phyloP scores from a whole-genome alignment of 2,113 vertebrate genomes.

The Myanophis thanlyinensis region DNA sequence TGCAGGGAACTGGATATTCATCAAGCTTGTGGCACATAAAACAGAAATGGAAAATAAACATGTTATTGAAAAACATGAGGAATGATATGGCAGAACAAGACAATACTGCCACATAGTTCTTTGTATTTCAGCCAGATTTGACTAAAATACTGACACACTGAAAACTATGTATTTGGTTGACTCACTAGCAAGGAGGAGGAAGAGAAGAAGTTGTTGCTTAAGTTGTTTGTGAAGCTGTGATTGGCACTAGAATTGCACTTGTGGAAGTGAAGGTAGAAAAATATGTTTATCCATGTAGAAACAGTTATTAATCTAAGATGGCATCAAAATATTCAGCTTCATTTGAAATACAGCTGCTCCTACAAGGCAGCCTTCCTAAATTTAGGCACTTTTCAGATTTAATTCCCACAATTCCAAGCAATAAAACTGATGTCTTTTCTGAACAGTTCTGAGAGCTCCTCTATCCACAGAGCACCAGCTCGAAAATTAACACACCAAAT shows the following conservation, averaged over 20 bases:
- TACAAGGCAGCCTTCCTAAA: not conserved
- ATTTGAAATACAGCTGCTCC: not conserved
- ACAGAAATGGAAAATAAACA: slow-evolving; percentile 27
- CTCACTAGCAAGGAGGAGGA: not conserved
- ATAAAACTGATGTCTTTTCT: not conserved
- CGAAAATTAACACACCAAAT: not conserved
- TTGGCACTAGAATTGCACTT: not conserved
- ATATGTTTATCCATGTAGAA: not conserved
- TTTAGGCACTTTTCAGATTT: not conserved
- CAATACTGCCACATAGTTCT: not conserved
- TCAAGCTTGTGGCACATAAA: slow-evolving; percentile 34
- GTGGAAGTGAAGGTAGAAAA: not conserved
- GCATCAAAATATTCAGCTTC: not conserved
- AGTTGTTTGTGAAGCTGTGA: not conserved
- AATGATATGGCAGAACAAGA: not conserved
- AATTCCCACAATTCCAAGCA: not conserved
- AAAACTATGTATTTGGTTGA: not conserved
- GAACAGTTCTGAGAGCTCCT: not conserved
- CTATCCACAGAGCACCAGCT: not conserved
- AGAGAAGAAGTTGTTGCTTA: not conserved
- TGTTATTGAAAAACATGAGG: slow-evolving; percentile 57
- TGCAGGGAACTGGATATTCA: slow-evolving; percentile 11
- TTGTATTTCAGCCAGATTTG: not conserved
- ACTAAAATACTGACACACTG: not conserved
- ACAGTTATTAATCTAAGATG: not conserved